These are phyloP conservation scores for Nyctibius bracteatus DNA, from an alignment of 2,113 vertebrate species.

Conservation along the genomic window DNA sequence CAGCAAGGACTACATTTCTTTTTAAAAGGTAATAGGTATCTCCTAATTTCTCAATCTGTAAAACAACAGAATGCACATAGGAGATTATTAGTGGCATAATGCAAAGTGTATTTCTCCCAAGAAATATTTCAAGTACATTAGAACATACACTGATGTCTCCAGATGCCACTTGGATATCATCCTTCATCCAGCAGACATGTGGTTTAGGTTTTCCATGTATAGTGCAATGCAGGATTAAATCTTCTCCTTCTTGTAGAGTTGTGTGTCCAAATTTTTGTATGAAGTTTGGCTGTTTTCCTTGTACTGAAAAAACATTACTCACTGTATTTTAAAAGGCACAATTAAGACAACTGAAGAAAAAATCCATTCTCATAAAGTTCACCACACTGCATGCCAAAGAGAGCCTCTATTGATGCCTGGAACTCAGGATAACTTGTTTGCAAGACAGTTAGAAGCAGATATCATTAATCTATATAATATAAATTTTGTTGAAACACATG, in stretches of 20 bases:
- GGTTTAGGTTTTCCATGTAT: conserved; percentile 37
- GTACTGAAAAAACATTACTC: conserved; percentile 7
- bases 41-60: conserved; percentile 57
- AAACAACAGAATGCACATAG: neutral
- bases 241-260: conserved; percentile 56
- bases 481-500: neutral
- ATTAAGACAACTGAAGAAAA: neutral
- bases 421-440: neutral
- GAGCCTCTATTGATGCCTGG: neutral
- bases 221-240: conserved; percentile 45
- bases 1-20: conserved; percentile 40
- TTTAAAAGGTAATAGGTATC: conserved; percentile 61
- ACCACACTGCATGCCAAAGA: neutral
- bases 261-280: conserved; percentile 26
- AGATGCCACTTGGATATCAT: conserved; percentile 12
- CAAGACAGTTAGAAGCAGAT: neutral
- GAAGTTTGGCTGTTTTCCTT: conserved; percentile 39
- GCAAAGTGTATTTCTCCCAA: neutral
- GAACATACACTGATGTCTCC: conserved; percentile 19
- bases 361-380: neutral
- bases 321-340: neutral
- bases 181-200: conserved; percentile 49
- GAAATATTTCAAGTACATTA: neutral
- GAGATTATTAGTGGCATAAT: neutral
- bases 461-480: fast-evolving